A percentile compares a stretch with the other conserved stretches of the same genome.
Conservation (phyloP, 2,888 invertebrate genomes). For the Opisthograptis luteolata region DNA sequence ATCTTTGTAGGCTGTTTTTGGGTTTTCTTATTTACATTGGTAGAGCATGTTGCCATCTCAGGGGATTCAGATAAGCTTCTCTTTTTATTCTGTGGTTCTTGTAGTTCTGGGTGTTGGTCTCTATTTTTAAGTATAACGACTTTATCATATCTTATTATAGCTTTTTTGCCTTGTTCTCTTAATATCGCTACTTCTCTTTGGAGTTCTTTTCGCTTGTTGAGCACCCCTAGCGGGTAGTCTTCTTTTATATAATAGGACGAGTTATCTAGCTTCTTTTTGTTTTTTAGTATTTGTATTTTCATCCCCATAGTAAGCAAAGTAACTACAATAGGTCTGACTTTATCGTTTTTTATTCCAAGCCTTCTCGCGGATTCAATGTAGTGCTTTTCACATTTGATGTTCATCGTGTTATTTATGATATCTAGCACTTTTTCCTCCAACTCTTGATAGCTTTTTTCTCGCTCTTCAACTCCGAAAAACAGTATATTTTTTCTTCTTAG, state of each 20-base stretch:
- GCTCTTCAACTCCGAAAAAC: not conserved
- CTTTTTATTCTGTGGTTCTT: no score
- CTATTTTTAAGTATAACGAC: no score
- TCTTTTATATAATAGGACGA: constrained; percentile 25
- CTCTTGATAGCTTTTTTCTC: constrained; percentile 1
- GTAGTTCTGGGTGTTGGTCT: no score
- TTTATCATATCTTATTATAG: constrained; percentile 8
- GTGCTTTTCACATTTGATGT: not conserved
- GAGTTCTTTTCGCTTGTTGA: constrained; percentile 29
- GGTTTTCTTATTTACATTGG: no score
- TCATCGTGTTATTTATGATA: constrained; percentile 1
- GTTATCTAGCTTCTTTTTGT: not conserved
- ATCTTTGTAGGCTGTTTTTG: no score
- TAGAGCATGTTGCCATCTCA: no score
- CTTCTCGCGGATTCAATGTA: constrained; percentile 6
- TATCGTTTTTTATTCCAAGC: constrained; percentile 8
- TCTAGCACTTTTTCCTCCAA: not conserved
- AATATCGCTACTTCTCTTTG: constrained; percentile 1
- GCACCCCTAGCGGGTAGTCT: constrained; percentile 27
- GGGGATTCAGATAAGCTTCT: no score
- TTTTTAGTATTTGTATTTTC: constrained; percentile 2
- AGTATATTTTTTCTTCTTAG: not conserved
- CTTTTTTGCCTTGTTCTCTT: constrained; percentile 3
- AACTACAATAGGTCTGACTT: constrained; percentile 6
- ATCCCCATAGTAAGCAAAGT: not conserved